Conservation (phyloP, 2,797 vertebrate genomes). For the Liasis olivaceus region DNA sequence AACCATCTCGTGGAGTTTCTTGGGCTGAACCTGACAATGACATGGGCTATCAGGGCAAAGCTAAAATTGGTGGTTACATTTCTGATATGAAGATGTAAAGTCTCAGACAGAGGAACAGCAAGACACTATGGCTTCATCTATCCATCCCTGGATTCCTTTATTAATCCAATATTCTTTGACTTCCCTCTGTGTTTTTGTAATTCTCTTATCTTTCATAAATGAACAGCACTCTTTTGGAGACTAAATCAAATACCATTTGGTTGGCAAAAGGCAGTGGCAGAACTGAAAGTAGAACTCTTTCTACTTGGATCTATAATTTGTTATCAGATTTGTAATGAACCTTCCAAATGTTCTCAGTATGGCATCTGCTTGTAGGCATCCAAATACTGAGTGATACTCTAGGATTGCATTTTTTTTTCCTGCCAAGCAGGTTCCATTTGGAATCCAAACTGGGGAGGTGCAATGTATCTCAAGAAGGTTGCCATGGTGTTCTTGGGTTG, state of each 20-base stretch:
- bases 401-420: conserved; percentile 35
- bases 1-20: too few relatives aligned
- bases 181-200: neutral
- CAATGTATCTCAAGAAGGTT: conserved; percentile 52
- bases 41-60: neutral
- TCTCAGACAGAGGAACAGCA: neutral
- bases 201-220: neutral
- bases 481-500: conserved; percentile 35
- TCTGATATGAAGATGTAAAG: neutral
- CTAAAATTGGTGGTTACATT: neutral
- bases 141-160: neutral
- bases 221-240: conserved; percentile 1
- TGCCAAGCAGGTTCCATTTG: conserved; percentile 44
- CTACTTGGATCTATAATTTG: conserved; percentile 11
- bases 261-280: conserved; percentile 30
- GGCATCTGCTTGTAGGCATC: conserved; percentile 29
- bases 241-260: conserved; percentile 11
- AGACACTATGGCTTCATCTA: neutral
- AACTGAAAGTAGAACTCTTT: conserved; percentile 46
- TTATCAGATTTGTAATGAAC: conserved; percentile 46
- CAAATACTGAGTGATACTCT: conserved; percentile 24
- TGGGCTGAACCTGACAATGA: too few relatives aligned
- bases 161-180: neutral
- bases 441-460: conserved; percentile 45
- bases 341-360: conserved; percentile 53